These are phyloP conservation scores for Dorcus parallelipipedus DNA, from an alignment of 2,888 invertebrate genomes.

Conservation along the genomic window DNA sequence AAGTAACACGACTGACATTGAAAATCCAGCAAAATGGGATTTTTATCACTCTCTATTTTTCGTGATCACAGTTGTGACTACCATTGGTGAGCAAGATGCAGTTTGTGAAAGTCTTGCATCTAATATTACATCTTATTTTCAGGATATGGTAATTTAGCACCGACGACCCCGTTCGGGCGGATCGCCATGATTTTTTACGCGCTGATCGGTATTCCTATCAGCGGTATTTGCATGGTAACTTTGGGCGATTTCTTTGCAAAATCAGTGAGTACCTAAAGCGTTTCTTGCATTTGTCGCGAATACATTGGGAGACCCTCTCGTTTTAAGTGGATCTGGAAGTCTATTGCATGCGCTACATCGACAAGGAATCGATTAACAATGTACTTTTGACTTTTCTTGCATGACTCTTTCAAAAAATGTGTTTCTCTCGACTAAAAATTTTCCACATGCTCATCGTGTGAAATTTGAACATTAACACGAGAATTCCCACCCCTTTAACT, in stretches of 20 bases:
- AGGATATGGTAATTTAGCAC: constrained; percentile 89
- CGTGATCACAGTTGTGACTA: constrained; percentile 86
- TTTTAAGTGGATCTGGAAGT: too few species aligned
- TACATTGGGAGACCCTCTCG: too few species aligned
- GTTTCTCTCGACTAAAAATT: too few species aligned
- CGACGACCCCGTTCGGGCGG: constrained; percentile 74
- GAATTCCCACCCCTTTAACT: too few species aligned
- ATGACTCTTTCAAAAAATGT: too few species aligned
- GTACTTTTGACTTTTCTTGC: too few species aligned
- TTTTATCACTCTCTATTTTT: constrained; percentile 91
- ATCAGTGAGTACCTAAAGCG: constrained; percentile 56
- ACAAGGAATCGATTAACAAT: too few species aligned
- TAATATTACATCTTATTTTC: constrained; percentile 31
- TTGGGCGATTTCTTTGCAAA: constrained; percentile 83
- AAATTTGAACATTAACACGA: too few species aligned
- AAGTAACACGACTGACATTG: constrained; percentile 59
- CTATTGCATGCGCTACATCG: too few species aligned
- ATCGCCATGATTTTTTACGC: constrained; percentile 87
- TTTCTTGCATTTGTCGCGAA: too few species aligned
- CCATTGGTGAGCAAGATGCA: constrained; percentile 65
- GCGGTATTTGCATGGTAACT: constrained; percentile 73
- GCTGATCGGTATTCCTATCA: constrained; percentile 81
- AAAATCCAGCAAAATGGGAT: constrained; percentile 72
- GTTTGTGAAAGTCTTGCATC: not conserved
- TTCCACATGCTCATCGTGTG: too few species aligned